Conservation (phyloP, 1,140 invertebrate species). For the Calephelis nemesis region DNA sequence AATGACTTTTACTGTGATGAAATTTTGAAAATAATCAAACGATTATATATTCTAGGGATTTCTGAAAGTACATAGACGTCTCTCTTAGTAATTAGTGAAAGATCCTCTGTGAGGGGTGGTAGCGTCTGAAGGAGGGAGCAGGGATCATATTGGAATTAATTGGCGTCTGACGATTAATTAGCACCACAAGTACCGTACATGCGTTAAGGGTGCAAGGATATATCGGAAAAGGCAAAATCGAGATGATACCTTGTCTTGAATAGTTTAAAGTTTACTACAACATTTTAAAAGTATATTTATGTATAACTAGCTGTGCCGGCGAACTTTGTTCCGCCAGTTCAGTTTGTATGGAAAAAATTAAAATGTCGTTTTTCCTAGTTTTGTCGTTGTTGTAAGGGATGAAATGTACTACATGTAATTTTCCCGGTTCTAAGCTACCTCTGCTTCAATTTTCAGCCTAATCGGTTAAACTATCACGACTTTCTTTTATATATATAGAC, state of each 20-base stretch:
- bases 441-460: too few species aligned
- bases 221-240: neutral
- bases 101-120: conserved; percentile 22
- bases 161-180: conserved; percentile 75
- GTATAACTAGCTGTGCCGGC: too few species aligned
- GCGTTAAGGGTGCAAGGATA: conserved; percentile 13
- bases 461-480: too few species aligned
- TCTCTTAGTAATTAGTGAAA: conserved; percentile 51
- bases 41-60: conserved; percentile 19
- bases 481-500: too few species aligned
- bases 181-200: conserved; percentile 22
- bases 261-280: too few species aligned
- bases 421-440: too few species aligned
- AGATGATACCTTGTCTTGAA: neutral
- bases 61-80: conserved; percentile 27
- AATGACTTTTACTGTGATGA: neutral
- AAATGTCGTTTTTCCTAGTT: too few species aligned
- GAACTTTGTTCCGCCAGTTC: too few species aligned
- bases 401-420: too few species aligned
- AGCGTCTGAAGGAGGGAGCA: conserved; percentile 34
- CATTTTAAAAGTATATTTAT: too few species aligned
- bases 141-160: conserved; percentile 77
- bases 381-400: too few species aligned
- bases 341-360: too few species aligned
- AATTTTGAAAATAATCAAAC: neutral